phyloP scores from a whole-genome alignment of 2,113 vertebrate genomes.

The Felis catus region DNA sequence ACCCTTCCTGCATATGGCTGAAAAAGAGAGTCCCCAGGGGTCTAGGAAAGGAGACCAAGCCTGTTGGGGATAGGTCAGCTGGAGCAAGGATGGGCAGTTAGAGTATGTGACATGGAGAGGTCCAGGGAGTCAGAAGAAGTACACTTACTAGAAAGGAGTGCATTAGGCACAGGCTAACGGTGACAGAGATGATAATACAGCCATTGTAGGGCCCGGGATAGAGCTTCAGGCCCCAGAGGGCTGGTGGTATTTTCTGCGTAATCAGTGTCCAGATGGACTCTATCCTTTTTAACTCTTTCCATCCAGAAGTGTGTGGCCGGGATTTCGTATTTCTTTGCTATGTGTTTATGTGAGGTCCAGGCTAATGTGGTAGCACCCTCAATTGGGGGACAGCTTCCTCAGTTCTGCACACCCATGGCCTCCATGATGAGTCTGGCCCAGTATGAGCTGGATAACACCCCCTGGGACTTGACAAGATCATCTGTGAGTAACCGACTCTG shows the following conservation, averaged over 20 bases:
- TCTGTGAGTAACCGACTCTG: background rate
- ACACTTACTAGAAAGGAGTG: background rate
- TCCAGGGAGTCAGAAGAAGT: background rate
- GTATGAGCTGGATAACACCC: background rate
- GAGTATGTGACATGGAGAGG: background rate
- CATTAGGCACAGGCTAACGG: background rate
- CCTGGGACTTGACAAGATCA: background rate
- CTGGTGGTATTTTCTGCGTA: background rate
- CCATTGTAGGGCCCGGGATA: background rate
- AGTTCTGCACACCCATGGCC: background rate
- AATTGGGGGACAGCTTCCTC: background rate
- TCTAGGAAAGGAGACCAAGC: background rate
- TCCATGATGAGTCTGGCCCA: background rate
- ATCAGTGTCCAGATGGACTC: background rate
- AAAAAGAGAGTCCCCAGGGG: background rate
- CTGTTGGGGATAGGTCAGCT: background rate
- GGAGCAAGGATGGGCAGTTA: background rate
- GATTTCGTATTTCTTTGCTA: background rate
- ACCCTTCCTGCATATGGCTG: background rate
- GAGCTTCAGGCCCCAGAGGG: background rate
- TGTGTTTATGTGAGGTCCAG: background rate
- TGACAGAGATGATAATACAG: background rate
- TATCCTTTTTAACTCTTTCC: background rate
- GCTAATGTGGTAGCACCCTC: background rate
- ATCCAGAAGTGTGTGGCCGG: background rate